phyloP scores from a whole-genome alignment of 2,797 vertebrate species.

The Sebastes elongatus region DNA sequence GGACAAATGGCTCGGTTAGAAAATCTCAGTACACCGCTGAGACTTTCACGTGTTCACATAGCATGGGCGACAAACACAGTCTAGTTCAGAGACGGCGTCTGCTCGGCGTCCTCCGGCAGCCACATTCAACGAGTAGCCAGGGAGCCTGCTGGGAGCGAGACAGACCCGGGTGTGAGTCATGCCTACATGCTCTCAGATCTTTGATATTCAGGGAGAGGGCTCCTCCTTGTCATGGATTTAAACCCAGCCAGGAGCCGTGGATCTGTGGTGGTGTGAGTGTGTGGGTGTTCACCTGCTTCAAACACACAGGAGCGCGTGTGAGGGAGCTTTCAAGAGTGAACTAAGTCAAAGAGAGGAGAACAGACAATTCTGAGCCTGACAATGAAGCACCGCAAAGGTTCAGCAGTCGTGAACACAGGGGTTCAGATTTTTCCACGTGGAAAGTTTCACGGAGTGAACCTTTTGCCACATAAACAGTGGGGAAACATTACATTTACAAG shows the following conservation, averaged over 20 bases:
- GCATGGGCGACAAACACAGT: conserved; percentile 47
- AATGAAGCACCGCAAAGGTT: conserved; percentile 34
- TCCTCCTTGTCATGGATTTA: conserved; percentile 71
- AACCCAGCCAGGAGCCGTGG: conserved; percentile 62
- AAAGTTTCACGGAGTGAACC: conserved; percentile 19
- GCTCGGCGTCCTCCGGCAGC: conserved; percentile 52
- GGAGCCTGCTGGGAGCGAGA: conserved; percentile 61
- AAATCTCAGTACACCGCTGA: conserved; percentile 53
- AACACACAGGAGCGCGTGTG: conserved; percentile 47
- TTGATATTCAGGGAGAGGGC: conserved; percentile 77
- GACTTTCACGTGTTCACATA: conserved; percentile 64
- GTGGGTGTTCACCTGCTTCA: conserved; percentile 78
- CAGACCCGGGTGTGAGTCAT: conserved; percentile 66
- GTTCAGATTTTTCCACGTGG: conserved; percentile 38
- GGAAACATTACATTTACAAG: conserved; percentile 13
- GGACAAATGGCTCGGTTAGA: conserved; percentile 67
- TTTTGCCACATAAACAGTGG: conserved; percentile 1
- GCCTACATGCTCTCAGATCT: conserved; percentile 68
- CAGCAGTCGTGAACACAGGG: conserved; percentile 13
- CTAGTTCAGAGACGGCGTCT: conserved; percentile 43
- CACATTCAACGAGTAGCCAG: conserved; percentile 50
- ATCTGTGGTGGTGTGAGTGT: conserved; percentile 59
- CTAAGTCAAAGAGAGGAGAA: conserved; percentile 51
- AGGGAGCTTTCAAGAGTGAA: conserved; percentile 59
- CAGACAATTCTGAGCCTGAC: conserved; percentile 40